A percentile compares a stretch with the other conserved stretches of the same genome.
Evolutionary conservation across 1,140 invertebrate genomes (phyloP).

Genomic region (Rhynchophorus ferrugineus): DNA sequence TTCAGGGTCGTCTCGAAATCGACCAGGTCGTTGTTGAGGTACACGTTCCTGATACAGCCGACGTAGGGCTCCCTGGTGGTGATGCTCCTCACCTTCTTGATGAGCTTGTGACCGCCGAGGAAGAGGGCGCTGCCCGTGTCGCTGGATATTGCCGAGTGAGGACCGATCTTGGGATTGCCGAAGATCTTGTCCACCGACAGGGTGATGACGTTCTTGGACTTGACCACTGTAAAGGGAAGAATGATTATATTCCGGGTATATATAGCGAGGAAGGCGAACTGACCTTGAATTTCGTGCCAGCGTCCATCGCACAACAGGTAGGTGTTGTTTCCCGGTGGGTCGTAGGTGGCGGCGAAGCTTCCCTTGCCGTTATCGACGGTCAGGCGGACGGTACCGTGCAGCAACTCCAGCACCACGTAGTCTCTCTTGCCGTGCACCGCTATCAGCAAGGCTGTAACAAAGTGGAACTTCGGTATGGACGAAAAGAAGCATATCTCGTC

Average conservation of each 20-base stretch:
- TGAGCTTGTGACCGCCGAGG: constrained; percentile 76
- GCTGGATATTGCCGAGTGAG: constrained; percentile 54
- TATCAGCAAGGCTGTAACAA: constrained; percentile 60
- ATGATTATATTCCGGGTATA: not conserved
- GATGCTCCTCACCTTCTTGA: constrained; percentile 47
- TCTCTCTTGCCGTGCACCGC: constrained; percentile 74
- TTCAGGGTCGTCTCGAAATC: constrained; percentile 53
- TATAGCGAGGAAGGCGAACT: constrained; percentile 23
- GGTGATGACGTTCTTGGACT: constrained; percentile 75
- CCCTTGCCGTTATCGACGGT: constrained; percentile 80
- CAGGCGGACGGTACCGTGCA: constrained; percentile 75
- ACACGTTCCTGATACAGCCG: constrained; percentile 72
- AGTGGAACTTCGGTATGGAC: not conserved
- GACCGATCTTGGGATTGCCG: constrained; percentile 58
- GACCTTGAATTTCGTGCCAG: constrained; percentile 87
- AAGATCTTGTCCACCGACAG: constrained; percentile 72
- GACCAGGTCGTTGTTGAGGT: constrained; percentile 54
- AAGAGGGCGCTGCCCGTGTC: constrained; percentile 80
- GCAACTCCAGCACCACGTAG: constrained; percentile 79
- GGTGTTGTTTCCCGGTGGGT: constrained; percentile 58
- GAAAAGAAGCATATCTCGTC: not conserved
- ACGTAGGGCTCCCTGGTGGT: constrained; percentile 61
- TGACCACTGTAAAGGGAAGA: constrained; percentile 57
- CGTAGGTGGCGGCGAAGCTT: constrained; percentile 65
- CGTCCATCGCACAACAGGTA: constrained; percentile 87